Base-by-base conservation (phyloP, 1,140 invertebrate species). In the Pygmarrhopalites habei region DNA sequence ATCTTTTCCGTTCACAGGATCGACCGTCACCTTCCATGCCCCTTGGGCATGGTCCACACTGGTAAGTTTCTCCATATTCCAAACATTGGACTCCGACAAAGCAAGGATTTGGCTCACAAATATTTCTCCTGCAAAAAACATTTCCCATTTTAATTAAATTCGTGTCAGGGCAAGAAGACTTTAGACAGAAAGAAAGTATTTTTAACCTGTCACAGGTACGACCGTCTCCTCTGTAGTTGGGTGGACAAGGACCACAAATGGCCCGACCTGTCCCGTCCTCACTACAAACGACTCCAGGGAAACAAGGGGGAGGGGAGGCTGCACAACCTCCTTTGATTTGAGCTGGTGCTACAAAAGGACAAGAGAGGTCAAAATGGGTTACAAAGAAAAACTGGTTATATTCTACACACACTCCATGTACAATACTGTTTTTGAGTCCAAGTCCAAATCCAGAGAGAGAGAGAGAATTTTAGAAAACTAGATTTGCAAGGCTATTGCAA, bases 171-270 rank as follows among this genome's bases (percentile, higher is more conserved):
- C 46, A 19, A 49, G 35, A 17, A 17, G 35, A 39, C 17, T 39
- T 10, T 39, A 17, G 35, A 39, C 10, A 39, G 7, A 10, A 39
- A 10, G 17, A 39, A 39, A 39, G 7, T 39, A 39, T 39, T 39
- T 39, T 10, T 39, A 7, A 17, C 35, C 17, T 39, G 10, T 7
- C 53, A 35, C 32, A 35, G 15, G 32, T 35, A 7, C 32, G 5
- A 7, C 90, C 90, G 74, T 92, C 85, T 1, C 90, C 90, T 41
- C 84, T 79, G 75, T 83, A 85, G 21, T 87, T 73, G 83, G 90
- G 73, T 92, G 95, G 1, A 90, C 90, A 62, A 82, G 77, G 69
- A 79, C 80, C 80, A 71, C 82, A 83, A 55, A 55, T 21, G 7
- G 51, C 25, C 21, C 51, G 14, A 12, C 51, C 51, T 5, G 23